A percentile compares a stretch with the other conserved stretches of the same genome.
phyloP scores from a whole-genome alignment of 1,140 invertebrate genomes.

The Zaprionus capensis region DNA sequence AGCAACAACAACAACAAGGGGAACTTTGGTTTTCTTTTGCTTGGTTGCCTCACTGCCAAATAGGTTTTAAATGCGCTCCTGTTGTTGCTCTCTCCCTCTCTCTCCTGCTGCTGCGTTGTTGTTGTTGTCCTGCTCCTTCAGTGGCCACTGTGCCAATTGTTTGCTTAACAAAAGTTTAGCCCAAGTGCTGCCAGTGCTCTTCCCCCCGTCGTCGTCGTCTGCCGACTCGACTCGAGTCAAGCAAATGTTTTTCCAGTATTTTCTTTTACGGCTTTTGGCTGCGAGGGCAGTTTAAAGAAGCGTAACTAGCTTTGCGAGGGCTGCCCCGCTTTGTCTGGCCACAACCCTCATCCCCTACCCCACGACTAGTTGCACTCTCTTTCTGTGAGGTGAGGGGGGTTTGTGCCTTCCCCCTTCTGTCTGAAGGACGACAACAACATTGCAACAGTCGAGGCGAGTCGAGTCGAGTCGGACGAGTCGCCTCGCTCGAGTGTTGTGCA shows the following conservation, averaged over 20 bases:
- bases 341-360: background rate
- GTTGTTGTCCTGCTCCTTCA: conserved; percentile 28
- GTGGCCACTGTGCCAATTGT: conserved; percentile 78
- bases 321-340: conserved; percentile 6
- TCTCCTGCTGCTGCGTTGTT: conserved; percentile 18
- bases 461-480: conserved; percentile 33
- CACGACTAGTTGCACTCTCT: conserved; percentile 40
- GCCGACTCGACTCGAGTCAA: background rate
- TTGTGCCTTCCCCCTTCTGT: conserved; percentile 30
- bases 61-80: conserved; percentile 70
- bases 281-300: conserved; percentile 70
- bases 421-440: conserved; percentile 74
- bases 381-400: conserved; percentile 16
- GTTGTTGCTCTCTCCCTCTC: conserved; percentile 3
- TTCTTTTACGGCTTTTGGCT: conserved; percentile 52
- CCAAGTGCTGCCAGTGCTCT: conserved; percentile 32
- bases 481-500: conserved; percentile 74
- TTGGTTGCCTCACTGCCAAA: conserved; percentile 68
- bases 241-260: conserved; percentile 45
- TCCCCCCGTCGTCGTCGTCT: background rate
- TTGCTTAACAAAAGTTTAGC: conserved; percentile 84
- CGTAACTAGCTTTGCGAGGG: conserved; percentile 56
- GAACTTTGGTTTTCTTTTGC: conserved; percentile 66
- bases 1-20: background rate
- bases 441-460: conserved; percentile 80